Evolutionary conservation across 2,113 vertebrate genomes (phyloP).

Genomic region (Pedionomus torquatus): DNA sequence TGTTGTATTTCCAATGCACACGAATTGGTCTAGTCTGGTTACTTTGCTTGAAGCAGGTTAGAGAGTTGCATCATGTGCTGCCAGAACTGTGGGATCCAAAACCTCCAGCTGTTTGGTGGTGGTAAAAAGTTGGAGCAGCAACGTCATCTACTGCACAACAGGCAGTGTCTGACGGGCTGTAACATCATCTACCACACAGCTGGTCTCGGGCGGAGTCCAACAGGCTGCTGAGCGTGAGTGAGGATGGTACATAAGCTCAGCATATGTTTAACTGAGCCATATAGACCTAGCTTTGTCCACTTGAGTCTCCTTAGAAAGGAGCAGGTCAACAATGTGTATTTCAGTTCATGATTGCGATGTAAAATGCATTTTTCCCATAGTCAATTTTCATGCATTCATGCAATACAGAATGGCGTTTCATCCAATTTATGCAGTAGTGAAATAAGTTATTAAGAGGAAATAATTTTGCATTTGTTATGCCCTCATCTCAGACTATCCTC

Average conservation of each 20-base stretch:
- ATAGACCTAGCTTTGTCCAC: background rate
- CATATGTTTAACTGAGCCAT: background rate
- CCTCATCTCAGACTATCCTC: background rate
- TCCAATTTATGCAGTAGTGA: background rate
- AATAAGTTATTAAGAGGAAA: background rate
- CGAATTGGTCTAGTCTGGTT: background rate
- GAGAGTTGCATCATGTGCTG: background rate
- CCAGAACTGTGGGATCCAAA: background rate
- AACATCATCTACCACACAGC: background rate
- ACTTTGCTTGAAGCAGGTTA: background rate
- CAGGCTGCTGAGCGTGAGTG: background rate
- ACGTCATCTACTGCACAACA: background rate
- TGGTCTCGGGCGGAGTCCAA: background rate
- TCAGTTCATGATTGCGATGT: background rate
- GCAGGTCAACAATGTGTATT: background rate
- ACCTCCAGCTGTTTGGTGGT: background rate
- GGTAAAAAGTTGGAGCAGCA: background rate
- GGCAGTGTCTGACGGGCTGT: background rate
- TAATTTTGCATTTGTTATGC: background rate
- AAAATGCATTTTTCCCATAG: background rate
- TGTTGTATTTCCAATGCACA: background rate
- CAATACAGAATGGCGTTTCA: constrained; percentile 22
- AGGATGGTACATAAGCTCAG: background rate
- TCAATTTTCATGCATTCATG: background rate
- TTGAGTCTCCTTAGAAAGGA: background rate